Percentiles rank a stretch among this genome's conserved stretches.
Conservation (phyloP, 2,888 invertebrate genomes). For the Epistrophella euchroma region DNA sequence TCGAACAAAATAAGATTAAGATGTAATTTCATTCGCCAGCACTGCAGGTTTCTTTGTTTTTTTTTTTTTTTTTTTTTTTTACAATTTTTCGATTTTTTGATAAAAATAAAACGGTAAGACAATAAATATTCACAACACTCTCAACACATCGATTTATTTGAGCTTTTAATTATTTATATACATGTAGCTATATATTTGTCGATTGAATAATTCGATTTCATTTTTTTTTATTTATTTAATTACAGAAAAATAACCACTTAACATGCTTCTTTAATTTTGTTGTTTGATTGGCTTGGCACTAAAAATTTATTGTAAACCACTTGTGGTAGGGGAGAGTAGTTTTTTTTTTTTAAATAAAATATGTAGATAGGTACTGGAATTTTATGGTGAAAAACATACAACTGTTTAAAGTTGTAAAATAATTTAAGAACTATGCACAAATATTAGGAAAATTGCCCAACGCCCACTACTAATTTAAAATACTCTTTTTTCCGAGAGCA, state of each 20-base stretch:
- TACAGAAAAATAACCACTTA: conserved; percentile 1
- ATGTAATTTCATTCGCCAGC: background rate
- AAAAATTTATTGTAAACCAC: background rate
- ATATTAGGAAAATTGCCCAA: background rate
- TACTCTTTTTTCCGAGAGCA: background rate
- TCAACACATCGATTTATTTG: background rate
- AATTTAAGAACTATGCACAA: background rate
- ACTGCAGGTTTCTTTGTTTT: background rate
- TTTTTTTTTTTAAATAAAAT: background rate
- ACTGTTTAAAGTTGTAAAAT: background rate
- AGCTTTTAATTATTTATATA: background rate
- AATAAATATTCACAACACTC: background rate
- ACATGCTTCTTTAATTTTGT: background rate
- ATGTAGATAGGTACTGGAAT: background rate
- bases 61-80: background rate
- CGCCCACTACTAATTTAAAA: conserved; percentile 17
- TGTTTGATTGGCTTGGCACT: conserved; percentile 6
- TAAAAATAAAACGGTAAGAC: conserved; percentile 18
- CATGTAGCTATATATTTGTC: no score
- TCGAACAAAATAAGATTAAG: background rate
- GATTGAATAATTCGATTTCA: conserved; percentile 6
- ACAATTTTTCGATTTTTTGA: background rate
- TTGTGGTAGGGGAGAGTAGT: background rate
- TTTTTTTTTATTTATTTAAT: background rate
- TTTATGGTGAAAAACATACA: background rate